Base-by-base conservation (phyloP, 2,113 vertebrate species). In the Tylochromis polylepis region DNA sequence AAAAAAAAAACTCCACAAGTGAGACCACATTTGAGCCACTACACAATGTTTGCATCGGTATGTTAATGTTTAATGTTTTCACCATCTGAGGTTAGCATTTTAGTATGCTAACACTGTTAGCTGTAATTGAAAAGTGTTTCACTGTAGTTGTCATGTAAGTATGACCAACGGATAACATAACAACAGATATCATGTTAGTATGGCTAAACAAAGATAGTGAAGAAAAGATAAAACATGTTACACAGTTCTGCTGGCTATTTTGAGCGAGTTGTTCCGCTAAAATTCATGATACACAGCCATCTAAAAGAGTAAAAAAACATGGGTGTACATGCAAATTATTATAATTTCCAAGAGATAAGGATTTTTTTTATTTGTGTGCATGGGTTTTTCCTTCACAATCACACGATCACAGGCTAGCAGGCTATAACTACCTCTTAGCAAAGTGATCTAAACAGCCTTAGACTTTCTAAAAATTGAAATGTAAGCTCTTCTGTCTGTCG, bases 401-500 rank as follows among this genome's bases (percentile, higher is more conserved):
- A 34, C 70, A 12, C 2, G 0, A 65, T 65, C n/a, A 20, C 41
- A 27, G 72, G 60, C 83, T 34, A 56, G 79, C 56, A 18, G 43
- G 70, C 85, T 46, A 56, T 31, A 38, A 9, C 62, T 51, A 18
- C 27, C 38, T 81, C 22, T 16, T 34, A 62, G 81, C 53, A 3
- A 62, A 46, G 58, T 1, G 11, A 78, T 81, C 82, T n/a, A 46
- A 77, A 81, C 57, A 51, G 57, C 72, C 49, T 81, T 27, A 41
- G 79, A 83, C 57, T 60, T 65, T 87, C 85, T 8, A 80, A 49
- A 91, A 82, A 77, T 77, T 85, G 85, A 93, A 87, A 89, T 59
- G 86, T 82, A 36, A 72, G 88, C 46, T 72, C 86, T 90, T 55
- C 88, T 89, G 90, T 89, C 89, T 75, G 81, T 31, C 81, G 83